Evolutionary conservation across 2,797 vertebrate species (phyloP).

Genomic region (Clamator glandarius): DNA sequence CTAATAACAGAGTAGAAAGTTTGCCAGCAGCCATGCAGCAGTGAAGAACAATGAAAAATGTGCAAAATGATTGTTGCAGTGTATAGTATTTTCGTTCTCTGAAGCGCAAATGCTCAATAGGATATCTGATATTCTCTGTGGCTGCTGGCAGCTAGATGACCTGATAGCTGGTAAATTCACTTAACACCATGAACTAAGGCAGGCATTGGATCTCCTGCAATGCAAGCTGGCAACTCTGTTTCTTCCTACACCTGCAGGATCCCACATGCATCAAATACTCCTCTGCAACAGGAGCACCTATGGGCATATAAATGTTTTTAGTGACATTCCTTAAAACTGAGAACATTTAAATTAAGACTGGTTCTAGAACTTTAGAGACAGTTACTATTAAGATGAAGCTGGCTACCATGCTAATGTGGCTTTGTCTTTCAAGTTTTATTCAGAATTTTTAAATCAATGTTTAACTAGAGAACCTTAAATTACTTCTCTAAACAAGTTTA

Average conservation of each 20-base stretch:
- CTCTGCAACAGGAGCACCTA: background rate
- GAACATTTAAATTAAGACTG: background rate
- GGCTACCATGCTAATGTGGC: background rate
- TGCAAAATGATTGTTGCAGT: background rate
- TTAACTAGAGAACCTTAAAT: background rate
- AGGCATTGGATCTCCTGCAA: background rate
- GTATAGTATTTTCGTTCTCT: background rate
- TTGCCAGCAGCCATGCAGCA: background rate
- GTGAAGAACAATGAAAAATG: background rate
- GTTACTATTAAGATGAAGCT: background rate
- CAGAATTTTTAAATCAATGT: background rate
- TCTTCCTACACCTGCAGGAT: accelerated
- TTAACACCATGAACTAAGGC: accelerated
- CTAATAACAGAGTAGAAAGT: background rate
- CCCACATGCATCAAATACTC: accelerated
- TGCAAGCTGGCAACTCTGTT: background rate
- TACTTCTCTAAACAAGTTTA: background rate
- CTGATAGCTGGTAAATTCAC: background rate
- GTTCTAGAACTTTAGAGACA: background rate
- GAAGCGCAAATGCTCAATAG: background rate
- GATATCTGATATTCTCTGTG: background rate
- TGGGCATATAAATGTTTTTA: background rate
- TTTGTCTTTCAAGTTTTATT: background rate
- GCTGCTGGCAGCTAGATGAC: background rate
- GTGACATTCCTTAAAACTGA: background rate